A percentile compares a stretch with the other conserved stretches of the same genome.
Evolutionary conservation across 2,888 invertebrate genomes (phyloP).

Genomic region (Drosophila paramelanica): DNA sequence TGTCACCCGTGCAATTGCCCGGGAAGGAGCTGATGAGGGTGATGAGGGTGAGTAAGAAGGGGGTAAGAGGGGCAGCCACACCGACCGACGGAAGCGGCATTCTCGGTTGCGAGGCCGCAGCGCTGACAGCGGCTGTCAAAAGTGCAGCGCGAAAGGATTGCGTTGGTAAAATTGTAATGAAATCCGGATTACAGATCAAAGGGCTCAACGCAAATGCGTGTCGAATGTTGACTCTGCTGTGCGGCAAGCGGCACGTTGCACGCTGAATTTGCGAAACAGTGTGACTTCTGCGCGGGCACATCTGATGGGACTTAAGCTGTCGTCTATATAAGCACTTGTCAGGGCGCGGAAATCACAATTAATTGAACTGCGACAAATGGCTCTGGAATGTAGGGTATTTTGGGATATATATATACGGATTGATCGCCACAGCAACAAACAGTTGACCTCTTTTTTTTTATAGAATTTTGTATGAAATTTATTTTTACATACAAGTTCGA

Average conservation of each 20-base stretch:
- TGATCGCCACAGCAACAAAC: too few species aligned
- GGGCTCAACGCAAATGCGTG: conserved; percentile 39
- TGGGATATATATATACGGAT: too few species aligned
- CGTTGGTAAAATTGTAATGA: conserved; percentile 59
- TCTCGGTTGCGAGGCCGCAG: conserved; percentile 5
- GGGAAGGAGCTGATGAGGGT: neutral
- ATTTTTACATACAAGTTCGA: too few species aligned
- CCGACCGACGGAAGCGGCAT: neutral
- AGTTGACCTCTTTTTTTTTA: too few species aligned
- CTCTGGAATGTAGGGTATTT: neutral
- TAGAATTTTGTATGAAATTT: too few species aligned
- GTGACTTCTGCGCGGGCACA: conserved; percentile 23
- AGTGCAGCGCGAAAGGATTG: conserved; percentile 38
- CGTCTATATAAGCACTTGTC: conserved; percentile 24
- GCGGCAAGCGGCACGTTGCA: neutral
- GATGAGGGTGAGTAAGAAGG: too few species aligned
- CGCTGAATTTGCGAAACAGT: conserved; percentile 8
- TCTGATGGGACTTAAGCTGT: conserved; percentile 38
- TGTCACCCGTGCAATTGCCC: conserved; percentile 12
- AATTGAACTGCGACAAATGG: conserved; percentile 32
- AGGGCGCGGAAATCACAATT: conserved; percentile 7
- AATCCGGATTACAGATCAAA: conserved; percentile 64
- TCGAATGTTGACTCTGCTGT: conserved; percentile 30
- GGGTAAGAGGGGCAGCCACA: neutral
- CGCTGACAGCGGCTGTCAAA: conserved; percentile 49